Percentiles rank a stretch among this genome's conserved stretches.
These are phyloP conservation scores for Platyrinchus mystaceus DNA, from an alignment of 2,797 vertebrate species.

Conservation along the genomic window DNA sequence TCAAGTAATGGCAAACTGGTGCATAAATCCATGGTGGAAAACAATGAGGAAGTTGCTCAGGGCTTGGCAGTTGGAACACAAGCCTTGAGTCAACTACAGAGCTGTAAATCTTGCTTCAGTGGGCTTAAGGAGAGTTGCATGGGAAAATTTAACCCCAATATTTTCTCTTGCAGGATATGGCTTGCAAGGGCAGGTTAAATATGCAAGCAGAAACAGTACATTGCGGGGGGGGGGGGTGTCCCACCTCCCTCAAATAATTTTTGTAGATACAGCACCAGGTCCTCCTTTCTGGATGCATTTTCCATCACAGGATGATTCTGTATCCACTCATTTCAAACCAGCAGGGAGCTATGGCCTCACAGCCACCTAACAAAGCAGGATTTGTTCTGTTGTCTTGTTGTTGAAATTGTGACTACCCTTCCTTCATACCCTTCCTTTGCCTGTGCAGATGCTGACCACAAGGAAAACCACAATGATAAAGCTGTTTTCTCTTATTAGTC, in stretches of 20 bases:
- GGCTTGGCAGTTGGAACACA: neutral
- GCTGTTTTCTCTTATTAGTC: conserved; percentile 50
- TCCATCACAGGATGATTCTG: neutral
- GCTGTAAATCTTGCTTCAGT: neutral
- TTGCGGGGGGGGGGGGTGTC: neutral
- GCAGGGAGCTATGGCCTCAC: neutral
- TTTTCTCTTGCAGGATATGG: neutral
- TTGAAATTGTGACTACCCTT: conserved; percentile 37
- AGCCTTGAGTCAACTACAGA: neutral
- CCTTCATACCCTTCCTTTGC: conserved; percentile 57
- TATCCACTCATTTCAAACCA: neutral
- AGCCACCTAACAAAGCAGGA: neutral
- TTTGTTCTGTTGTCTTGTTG: conserved; percentile 6
- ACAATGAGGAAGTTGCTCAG: neutral
- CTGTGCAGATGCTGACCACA: conserved; percentile 59
- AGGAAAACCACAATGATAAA: conserved; percentile 70
- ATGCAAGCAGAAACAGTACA: neutral
- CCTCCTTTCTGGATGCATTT: neutral
- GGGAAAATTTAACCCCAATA: neutral
- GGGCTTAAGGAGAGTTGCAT: neutral
- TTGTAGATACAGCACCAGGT: neutral
- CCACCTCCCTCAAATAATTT: neutral
- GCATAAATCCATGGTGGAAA: neutral
- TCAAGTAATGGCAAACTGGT: neutral
- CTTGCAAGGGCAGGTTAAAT: neutral